Evolutionary conservation across 2,113 vertebrate genomes (phyloP), one percentile per base, ranked within the genome.

Genomic region (Peromyscus polionotus): DNA sequence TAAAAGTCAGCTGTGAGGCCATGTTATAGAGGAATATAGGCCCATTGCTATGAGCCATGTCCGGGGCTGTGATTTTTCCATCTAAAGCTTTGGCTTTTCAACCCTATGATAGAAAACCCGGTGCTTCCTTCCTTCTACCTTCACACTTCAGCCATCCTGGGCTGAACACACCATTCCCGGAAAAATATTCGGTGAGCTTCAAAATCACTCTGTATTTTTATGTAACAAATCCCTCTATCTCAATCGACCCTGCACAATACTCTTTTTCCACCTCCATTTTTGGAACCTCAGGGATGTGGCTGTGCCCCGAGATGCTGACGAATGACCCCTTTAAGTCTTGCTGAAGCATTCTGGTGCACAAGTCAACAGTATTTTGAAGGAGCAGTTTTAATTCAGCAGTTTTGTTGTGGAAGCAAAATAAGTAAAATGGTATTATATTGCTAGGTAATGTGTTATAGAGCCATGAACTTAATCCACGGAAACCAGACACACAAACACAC

Each of bases 1-100:
- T 97, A 98, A 97, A 97, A 97, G 96, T 97, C 97, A 97, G 91
- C 76, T 88, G 77, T 80, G 90, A 94, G 81, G 61, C 81, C 1
- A 0, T 31, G 77, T 73, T 91, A 39, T 2, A 22, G 28, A 85
- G 63, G 19, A 94, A 26, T 7, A 0, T 5, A 0, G 80, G 42
- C 72, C 11, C 0, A 12, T 54, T 8, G 13, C 24, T 4, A 36
- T 26, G 48, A 94, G 20, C 42, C n/a, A 19, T 9, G 16, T 86
- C 54, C 61, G 33, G 61, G 36, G 36, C 48, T 0, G 0, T 70
- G 80, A 91, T 75, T 88, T 91, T 83, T 84, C 31, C 54, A 65
- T 42, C 73, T 31, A 13, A 85, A 1, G 3, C 76, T 77, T 72
- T 16, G 4, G 26, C 28, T 93, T 72, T 42, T 57, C 45, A 90